Conservation (phyloP, 1,140 invertebrate species). For the Brachionus koreanus region DNA sequence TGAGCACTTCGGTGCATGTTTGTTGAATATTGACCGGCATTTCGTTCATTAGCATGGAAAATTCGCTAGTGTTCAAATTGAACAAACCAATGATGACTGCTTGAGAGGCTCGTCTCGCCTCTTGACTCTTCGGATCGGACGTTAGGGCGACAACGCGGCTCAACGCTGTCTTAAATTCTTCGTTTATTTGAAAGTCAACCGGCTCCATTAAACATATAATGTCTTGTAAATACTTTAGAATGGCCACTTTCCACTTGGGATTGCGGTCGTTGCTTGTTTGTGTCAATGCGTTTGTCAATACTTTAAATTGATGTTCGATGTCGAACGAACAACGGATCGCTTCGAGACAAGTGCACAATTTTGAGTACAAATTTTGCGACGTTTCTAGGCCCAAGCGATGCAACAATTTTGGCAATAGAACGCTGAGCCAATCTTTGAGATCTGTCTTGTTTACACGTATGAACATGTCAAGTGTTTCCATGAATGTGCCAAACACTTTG, state of each 20-base stretch:
- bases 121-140: slow-evolving; percentile 63
- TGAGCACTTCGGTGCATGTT: slow-evolving; percentile 74
- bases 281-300: slow-evolving; percentile 71
- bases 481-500: slow-evolving; percentile 75
- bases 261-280: slow-evolving; percentile 82
- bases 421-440: slow-evolving; percentile 83
- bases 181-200: slow-evolving; percentile 55
- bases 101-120: slow-evolving; percentile 73
- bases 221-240: slow-evolving; percentile 58
- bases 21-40: slow-evolving; percentile 79
- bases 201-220: slow-evolving; percentile 57
- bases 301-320: slow-evolving; percentile 65
- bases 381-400: slow-evolving; percentile 84
- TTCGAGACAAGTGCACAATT: slow-evolving; percentile 79
- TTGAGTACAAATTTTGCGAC: slow-evolving; percentile 79
- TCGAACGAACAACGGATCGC: slow-evolving; percentile 72
- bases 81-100: slow-evolving; percentile 77
- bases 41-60: slow-evolving; percentile 74
- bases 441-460: slow-evolving; percentile 78
- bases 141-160: slow-evolving; percentile 63
- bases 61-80: slow-evolving; percentile 79
- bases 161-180: slow-evolving; percentile 59
- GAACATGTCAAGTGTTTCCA: slow-evolving; percentile 83
- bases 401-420: slow-evolving; percentile 72
- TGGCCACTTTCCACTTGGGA: slow-evolving; percentile 64